Percentiles rank a stretch among this genome's conserved stretches.
phyloP scores from a whole-genome alignment of 2,797 vertebrate species.

The Labroides dimidiatus region DNA sequence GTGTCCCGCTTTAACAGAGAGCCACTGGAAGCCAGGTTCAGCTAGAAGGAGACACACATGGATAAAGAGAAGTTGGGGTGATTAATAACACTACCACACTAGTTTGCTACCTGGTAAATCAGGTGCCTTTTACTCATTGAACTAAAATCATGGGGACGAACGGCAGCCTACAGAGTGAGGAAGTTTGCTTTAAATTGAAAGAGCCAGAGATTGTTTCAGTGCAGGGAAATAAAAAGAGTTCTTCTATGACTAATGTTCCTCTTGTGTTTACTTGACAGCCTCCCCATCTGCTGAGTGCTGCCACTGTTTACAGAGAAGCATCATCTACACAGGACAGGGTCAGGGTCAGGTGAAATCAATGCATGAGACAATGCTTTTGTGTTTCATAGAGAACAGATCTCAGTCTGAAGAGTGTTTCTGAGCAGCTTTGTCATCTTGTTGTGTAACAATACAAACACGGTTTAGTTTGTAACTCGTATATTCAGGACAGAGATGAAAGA shows the following conservation, averaged over 20 bases:
- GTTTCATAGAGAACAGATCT: conserved; percentile 4
- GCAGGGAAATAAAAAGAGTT: conserved; percentile 14
- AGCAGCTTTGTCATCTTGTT: background rate
- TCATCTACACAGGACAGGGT: conserved; percentile 17
- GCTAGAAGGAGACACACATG: conserved; percentile 74
- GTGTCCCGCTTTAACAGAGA: conserved; percentile 94
- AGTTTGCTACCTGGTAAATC: background rate
- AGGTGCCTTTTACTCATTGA: background rate
- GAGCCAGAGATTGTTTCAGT: background rate
- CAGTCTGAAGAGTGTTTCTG: background rate
- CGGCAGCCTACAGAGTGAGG: background rate
- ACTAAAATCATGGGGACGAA: background rate
- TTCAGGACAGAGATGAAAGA: conserved; percentile 10
- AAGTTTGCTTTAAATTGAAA: background rate
- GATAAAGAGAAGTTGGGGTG: background rate
- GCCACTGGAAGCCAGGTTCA: conserved; percentile 93
- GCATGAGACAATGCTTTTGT: conserved; percentile 1
- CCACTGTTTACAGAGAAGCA: conserved; percentile 28
- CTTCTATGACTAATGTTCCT: conserved; percentile 17
- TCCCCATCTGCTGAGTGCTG: conserved; percentile 28
- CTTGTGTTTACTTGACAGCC: conserved; percentile 34
- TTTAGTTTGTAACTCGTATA: background rate
- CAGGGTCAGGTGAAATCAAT: conserved; percentile 16
- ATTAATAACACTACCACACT: no score
- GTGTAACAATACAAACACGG: background rate